These are phyloP conservation scores for Eupeodes latifasciatus DNA, from an alignment of 2,888 invertebrate genomes.

Conservation along the genomic window DNA sequence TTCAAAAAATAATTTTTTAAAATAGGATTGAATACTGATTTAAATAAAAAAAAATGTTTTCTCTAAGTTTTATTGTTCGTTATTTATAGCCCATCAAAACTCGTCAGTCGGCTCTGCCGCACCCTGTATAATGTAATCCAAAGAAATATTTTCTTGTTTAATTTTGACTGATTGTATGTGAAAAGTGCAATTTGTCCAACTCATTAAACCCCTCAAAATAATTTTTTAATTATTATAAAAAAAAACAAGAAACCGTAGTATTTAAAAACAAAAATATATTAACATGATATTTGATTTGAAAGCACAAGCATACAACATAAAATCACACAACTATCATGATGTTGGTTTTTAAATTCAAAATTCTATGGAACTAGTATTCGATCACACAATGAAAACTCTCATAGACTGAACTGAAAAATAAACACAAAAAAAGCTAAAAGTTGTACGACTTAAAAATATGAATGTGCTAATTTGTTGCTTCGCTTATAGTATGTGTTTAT, in stretches of 20 bases:
- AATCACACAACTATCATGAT: not conserved
- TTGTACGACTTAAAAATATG: not conserved
- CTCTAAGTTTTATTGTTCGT: no score
- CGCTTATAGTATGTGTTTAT: constrained; percentile 8
- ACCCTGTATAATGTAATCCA: no score
- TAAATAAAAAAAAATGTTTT: no score
- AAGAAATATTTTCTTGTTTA: no score
- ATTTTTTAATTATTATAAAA: not conserved
- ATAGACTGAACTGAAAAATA: constrained; percentile 1
- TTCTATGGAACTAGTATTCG: not conserved
- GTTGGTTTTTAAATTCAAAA: not conserved
- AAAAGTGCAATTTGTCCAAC: not conserved
- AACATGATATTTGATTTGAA: not conserved
- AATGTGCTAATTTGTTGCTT: constrained; percentile 2
- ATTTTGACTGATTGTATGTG: no score
- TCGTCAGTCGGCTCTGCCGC: no score
- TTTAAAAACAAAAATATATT: not conserved
- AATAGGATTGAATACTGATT: no score
- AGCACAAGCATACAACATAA: constrained; percentile 13
- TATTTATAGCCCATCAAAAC: no score
- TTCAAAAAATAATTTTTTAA: no score
- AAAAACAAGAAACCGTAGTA: not conserved
- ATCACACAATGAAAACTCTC: not conserved
- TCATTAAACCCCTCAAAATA: not conserved
- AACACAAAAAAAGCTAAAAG: not conserved